Evolutionary conservation across 2,797 vertebrate genomes (phyloP).

Genomic region (Melanotaenia trifasciata): DNA sequence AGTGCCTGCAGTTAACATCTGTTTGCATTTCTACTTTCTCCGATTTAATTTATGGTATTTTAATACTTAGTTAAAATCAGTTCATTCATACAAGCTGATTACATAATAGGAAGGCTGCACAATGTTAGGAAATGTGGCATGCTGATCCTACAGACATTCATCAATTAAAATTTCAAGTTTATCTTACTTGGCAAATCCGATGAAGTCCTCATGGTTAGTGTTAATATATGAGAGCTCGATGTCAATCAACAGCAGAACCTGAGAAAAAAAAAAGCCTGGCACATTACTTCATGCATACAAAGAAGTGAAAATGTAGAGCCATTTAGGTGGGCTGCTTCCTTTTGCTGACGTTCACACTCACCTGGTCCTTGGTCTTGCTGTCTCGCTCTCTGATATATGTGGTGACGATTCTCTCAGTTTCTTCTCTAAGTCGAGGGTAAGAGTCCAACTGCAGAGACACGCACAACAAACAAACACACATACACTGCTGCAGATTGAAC

Average conservation of each 20-base stretch:
- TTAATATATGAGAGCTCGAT: constrained; percentile 98
- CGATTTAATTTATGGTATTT: too few relatives aligned
- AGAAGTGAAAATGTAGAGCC: neutral
- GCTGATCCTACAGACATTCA: neutral
- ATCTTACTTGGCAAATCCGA: constrained; percentile 95
- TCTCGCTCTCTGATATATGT: constrained; percentile 92
- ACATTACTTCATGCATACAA: neutral
- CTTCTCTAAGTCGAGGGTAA: constrained; percentile 92
- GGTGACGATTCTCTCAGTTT: constrained; percentile 94
- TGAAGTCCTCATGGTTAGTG: constrained; percentile 98
- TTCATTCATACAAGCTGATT: too few relatives aligned
- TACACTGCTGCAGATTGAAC: constrained; percentile 58
- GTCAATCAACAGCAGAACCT: constrained; percentile 95
- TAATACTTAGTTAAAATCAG: too few relatives aligned
- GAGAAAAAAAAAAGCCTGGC: constrained; percentile 16
- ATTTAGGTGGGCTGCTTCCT: neutral
- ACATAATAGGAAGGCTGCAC: neutral
- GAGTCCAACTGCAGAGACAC: constrained; percentile 85
- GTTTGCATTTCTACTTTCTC: too few relatives aligned
- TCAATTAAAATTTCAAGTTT: neutral
- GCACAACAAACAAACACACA: constrained; percentile 40
- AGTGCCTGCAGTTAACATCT: too few relatives aligned
- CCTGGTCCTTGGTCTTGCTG: constrained; percentile 95
- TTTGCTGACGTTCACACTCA: constrained; percentile 56
- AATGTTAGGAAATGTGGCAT: too few relatives aligned